Evolutionary conservation across 2,113 vertebrate genomes (phyloP), one percentile per base, ranked within the genome.

Genomic region (Toxotes chatareus): DNA sequence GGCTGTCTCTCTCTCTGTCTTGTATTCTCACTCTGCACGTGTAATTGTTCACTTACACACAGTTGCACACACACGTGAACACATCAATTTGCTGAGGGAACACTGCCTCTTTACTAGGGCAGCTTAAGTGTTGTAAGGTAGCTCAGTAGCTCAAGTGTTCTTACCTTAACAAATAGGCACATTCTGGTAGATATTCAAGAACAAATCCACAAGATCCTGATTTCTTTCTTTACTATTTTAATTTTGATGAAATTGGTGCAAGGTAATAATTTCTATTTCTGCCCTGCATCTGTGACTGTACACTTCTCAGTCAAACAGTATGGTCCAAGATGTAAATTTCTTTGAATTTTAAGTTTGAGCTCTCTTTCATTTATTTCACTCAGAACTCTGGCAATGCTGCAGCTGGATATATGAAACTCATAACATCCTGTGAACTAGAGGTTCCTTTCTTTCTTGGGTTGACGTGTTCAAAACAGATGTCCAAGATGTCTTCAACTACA

Each of bases 1-100:
- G 61, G 27, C 49, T 27, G 0, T n/a, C 42, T 0, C 14, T 61
- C 27, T 23, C 44, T 49, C 64, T 34, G 4, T 8, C 56, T 34
- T 14, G 10, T 1, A 32, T 23, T 47, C 19, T 79, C 65, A 3
- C 44, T 62, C 42, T 63, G 46, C 81, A 73, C 14, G 17, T 71
- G 60, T 40, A 21, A n/a, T 46, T 47, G 8, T 51, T 4, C 70
- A 55, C 42, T 8, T n/a, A 2, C 4, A 10, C 77, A 80, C 71
- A 7, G 2, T 53, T 78, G 46, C 57, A 17, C 55, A 46, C 32
- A 51, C 53, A 59, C 16, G 7, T 21, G 44, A 38, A 53, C 75
- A 67, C 42, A 76, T 84, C 27, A 59, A 47, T 36, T 4, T 57
- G 13, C 19, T 67, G 13, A 53, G 34, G 53, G 60, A 69, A 46